A percentile compares a stretch with the other conserved stretches of the same genome.
Evolutionary conservation across 2,113 vertebrate species (phyloP).

Genomic region (Nibea coibor): DNA sequence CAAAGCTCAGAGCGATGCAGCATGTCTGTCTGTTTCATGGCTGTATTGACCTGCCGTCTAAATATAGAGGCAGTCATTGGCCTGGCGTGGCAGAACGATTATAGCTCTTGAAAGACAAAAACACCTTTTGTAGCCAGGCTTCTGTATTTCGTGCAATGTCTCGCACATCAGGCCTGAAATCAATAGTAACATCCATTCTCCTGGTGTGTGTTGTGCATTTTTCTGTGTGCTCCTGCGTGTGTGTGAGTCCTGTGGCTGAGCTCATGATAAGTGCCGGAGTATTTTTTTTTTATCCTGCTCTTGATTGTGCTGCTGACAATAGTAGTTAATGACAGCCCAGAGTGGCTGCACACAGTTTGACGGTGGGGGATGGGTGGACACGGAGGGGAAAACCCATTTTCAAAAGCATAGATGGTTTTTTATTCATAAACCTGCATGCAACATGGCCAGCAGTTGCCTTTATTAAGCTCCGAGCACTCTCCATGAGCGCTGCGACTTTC

Average conservation of each 20-base stretch:
- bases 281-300: conserved; percentile 55
- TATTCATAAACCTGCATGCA: conserved; percentile 73
- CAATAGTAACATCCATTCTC: conserved; percentile 77
- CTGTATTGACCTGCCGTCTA: conserved; percentile 58
- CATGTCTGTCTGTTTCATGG: background rate
- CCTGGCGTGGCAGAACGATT: conserved; percentile 59
- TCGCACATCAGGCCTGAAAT: conserved; percentile 78
- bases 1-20: background rate
- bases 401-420: conserved; percentile 69
- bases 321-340: conserved; percentile 80
- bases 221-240: conserved; percentile 31
- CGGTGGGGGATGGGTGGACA: conserved; percentile 51
- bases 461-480: conserved; percentile 64
- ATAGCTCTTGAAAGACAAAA: conserved; percentile 69
- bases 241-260: conserved; percentile 55
- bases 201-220: conserved; percentile 48
- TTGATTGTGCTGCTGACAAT: conserved; percentile 80
- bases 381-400: conserved; percentile 47
- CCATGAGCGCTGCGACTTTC: conserved; percentile 57
- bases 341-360: conserved; percentile 61
- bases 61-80: conserved; percentile 53
- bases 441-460: conserved; percentile 63
- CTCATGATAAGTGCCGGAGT: conserved; percentile 76
- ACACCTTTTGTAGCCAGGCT: conserved; percentile 67
- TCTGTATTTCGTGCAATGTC: conserved; percentile 66